Base-by-base conservation (phyloP, 2,888 invertebrate genomes). In the Melinaea marsaeus region DNA sequence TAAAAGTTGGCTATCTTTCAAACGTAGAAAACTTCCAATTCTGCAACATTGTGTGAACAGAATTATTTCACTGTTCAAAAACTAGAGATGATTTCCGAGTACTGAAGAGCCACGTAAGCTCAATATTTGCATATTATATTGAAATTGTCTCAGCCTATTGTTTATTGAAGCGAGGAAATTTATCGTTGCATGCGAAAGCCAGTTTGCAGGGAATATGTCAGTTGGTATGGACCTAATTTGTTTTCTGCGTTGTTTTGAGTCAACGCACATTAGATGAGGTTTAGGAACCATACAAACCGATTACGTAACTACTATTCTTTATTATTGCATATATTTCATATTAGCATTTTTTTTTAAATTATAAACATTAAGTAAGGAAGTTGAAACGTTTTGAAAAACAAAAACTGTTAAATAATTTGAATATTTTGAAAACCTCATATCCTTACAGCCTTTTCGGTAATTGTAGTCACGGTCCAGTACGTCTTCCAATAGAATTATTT, bases 1-100 rank as follows among this genome's bases (percentile, higher is more conserved):
- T 22, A 22, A 22, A 22, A 22, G 22, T 22, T 64, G 58, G 47
- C 55, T 58, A 58, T 64, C 58, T 64, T 58, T 64, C 48, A 47
- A 61, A 54, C 55, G 22, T 7, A 51, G 22, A 22, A 51, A 51
- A 51, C 22, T 51, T 51, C 51, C 51, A 22, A 51, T 9, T 51
- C 5, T 51, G 51, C 32, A 51, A 32, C 32, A 32, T 51, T 32
- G 51, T 51, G 51, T 32, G 51, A 51, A 51, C 32, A 32, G 51
- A 51, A 48, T 51, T 51, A 32, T 51, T 51, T 51, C 7, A 51
- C 51, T 51, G 42, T 42, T 42, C 42, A 7, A 7, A 51, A 32
- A 32, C 51, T 51, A 51, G 9, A n/a, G 51, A 13, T 13, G 22
- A 58, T 35, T 51, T 58, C 47, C 11, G 4, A 22, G 35, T 51